These are phyloP conservation scores for Eulemur mongoz DNA, from an alignment of 2,797 vertebrate genomes.

Conservation along the genomic window DNA sequence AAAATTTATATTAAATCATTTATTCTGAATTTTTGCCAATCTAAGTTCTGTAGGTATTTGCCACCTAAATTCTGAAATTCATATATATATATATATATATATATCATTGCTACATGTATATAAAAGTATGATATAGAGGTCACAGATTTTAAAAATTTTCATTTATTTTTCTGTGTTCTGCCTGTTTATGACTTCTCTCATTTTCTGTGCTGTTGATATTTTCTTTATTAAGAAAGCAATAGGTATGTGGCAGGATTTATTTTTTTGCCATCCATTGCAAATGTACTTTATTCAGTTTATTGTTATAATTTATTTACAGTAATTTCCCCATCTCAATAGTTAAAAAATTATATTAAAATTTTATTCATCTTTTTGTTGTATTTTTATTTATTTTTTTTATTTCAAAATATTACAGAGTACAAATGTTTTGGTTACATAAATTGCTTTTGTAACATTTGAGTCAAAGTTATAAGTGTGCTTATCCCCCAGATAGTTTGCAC, in stretches of 20 bases:
- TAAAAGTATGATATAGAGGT: neutral
- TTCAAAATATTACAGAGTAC: too few species aligned
- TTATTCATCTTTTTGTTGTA: too few species aligned
- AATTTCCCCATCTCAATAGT: neutral
- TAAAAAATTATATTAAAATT: neutral
- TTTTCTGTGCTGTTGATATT: neutral
- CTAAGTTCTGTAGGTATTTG: neutral
- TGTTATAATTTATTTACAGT: neutral
- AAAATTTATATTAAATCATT: neutral
- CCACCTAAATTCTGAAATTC: neutral
- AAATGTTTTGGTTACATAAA: too few species aligned
- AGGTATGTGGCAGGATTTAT: neutral
- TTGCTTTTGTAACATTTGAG: too few species aligned
- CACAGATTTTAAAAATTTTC: neutral
- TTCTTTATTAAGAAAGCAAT: neutral
- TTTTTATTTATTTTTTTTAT: too few species aligned
- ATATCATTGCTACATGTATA: neutral
- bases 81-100: neutral
- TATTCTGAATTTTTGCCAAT: neutral
- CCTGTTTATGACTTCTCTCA: neutral
- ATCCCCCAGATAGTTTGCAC: too few species aligned
- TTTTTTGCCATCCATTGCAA: neutral
- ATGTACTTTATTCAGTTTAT: neutral
- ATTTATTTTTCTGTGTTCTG: neutral
- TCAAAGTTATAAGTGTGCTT: too few species aligned